Evolutionary conservation across 2,888 invertebrate genomes (phyloP), one percentile per base, ranked within the genome.

Genomic region (Antheraea yamamai): DNA sequence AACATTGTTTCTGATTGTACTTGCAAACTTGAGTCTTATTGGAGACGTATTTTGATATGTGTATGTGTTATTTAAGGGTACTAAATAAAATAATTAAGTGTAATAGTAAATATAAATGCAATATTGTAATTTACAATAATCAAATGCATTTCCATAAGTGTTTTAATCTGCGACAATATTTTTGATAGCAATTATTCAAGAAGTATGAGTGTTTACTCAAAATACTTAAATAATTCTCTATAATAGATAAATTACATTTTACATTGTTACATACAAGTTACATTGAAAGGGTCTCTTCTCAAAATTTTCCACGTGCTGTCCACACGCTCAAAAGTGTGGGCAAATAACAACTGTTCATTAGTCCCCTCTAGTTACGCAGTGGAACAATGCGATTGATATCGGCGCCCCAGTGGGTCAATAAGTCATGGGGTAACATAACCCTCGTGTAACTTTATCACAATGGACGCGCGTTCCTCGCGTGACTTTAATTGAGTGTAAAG

Each of bases 331-430:
- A 75, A 78, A 79, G 78, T 83, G 88, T 89, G 85, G 85, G 87
- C 85, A 90, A 91, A 91, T 85, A 90, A 88, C 86, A 90, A 88
- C 88, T 84, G 83, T 84, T 89, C 85, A 90, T 91, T 91, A 88
- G 82, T 87, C 87, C 86, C 82, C 80, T 80, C 77, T 75, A 74
- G 77, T 79, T 79, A 81, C 81, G 83, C 84, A 83, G 83, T 84
- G 82, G 83, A 82, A 93, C 91, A 92, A 91, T 91, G 83, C 84
- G 90, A 91, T 92, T 92, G 91, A 91, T 88, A 92, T 91, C 88
- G 84, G 77, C 81, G n/a, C 80, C 78, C 83, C 81, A 72, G 64
- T 87, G 90, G 93, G 92, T 94, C 93, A 93, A 85, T 82, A 88
- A 93, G 93, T 92, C 90, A 88, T 66, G 83, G 86, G 88, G 88